Percentiles rank a stretch among this genome's conserved stretches.
These are phyloP conservation scores for Ophiodon elongatus DNA, from an alignment of 2,113 vertebrate species.

Conservation along the genomic window DNA sequence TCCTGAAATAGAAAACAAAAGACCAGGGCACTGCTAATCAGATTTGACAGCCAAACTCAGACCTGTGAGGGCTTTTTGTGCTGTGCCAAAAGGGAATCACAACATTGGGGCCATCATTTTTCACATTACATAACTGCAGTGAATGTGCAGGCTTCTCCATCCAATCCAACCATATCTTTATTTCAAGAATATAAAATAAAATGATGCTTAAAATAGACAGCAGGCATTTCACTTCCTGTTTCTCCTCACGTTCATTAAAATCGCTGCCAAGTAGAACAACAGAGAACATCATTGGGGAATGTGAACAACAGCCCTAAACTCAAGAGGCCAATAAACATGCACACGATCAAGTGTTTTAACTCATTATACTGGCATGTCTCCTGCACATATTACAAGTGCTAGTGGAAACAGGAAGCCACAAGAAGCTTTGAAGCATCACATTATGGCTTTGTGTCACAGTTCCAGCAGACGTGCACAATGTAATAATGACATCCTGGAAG, in stretches of 20 bases:
- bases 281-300: conserved; percentile 5
- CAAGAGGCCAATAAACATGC: not conserved
- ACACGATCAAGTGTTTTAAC: not conserved
- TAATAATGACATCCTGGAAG: not conserved
- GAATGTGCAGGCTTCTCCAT: not conserved
- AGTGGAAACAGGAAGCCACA: conserved; percentile 1
- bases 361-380: not conserved
- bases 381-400: no score
- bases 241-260: conserved; percentile 20
- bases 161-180: conserved; percentile 4
- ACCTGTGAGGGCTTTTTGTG: conserved; percentile 34
- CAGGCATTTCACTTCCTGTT: conserved; percentile 29
- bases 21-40: conserved; percentile 58
- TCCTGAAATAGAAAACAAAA: conserved; percentile 66
- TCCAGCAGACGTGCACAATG: not conserved
- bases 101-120: conserved; percentile 12
- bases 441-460: not conserved
- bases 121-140: conserved; percentile 43
- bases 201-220: conserved; percentile 44
- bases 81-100: conserved; percentile 19
- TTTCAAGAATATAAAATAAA: conserved; percentile 32
- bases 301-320: conserved; percentile 29
- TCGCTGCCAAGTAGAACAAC: conserved; percentile 13
- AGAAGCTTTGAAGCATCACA: not conserved
- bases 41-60: conserved; percentile 45